These are phyloP conservation scores for Parnassius orleans DNA, from an alignment of 2,888 invertebrate genomes.

Conservation along the genomic window DNA sequence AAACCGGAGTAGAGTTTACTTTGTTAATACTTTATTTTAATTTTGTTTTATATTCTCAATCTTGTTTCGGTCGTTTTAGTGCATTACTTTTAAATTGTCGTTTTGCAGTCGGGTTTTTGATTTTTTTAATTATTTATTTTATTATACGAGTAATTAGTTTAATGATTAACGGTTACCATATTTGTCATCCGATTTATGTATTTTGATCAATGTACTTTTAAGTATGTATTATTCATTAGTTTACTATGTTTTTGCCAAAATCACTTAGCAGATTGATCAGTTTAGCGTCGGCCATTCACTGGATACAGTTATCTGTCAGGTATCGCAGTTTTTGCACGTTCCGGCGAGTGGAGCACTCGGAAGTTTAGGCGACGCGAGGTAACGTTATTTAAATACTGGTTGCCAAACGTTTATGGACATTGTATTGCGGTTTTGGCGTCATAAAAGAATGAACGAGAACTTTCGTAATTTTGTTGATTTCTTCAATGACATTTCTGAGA, in stretches of 20 bases:
- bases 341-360: not conserved
- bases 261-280: conserved; percentile 13
- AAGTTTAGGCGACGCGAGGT: not conserved
- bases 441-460: too few species aligned
- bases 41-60: too few species aligned
- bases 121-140: too few species aligned
- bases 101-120: too few species aligned
- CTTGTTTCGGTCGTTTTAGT: too few species aligned
- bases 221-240: not conserved
- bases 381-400: conserved; percentile 11
- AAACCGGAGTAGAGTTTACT: too few species aligned
- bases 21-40: too few species aligned
- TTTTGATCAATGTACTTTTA: too few species aligned
- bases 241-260: not conserved
- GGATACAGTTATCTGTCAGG: conserved; percentile 5
- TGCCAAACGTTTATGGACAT: conserved; percentile 8
- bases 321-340: conserved; percentile 15
- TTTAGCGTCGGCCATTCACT: conserved; percentile 13
- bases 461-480: not conserved
- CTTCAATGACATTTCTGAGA: not conserved
- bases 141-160: too few species aligned
- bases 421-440: not conserved
- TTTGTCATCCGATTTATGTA: too few species aligned
- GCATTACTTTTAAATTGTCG: too few species aligned
- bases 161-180: too few species aligned